These are phyloP conservation scores for Capreolus pygargus DNA, from an alignment of 2,113 vertebrate genomes.

Conservation along the genomic window DNA sequence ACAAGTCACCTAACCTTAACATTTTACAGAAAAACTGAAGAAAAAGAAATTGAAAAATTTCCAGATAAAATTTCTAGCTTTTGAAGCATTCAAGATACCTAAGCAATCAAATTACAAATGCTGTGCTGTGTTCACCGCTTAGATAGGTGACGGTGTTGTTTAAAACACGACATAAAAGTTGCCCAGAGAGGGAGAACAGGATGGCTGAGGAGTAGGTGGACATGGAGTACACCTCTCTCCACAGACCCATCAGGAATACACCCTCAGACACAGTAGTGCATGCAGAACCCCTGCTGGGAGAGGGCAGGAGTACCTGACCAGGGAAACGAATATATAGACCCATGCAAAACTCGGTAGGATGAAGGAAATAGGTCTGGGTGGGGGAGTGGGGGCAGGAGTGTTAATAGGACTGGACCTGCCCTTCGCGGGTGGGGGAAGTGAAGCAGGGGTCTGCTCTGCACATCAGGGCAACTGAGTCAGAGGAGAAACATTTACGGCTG, in stretches of 20 bases:
- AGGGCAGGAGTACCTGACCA: not conserved
- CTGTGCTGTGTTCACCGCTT: not conserved
- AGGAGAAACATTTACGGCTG: not conserved
- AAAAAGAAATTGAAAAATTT: not conserved
- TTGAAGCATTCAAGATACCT: not conserved
- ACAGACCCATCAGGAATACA: not conserved
- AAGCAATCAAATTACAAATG: not conserved
- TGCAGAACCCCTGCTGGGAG: not conserved
- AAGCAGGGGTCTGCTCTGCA: not conserved
- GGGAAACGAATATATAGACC: not conserved
- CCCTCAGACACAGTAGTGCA: not conserved
- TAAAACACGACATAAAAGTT: not conserved
- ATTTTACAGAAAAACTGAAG: not conserved
- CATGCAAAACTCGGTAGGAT: fast-evolving
- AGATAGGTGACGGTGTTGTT: not conserved
- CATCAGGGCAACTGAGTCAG: not conserved
- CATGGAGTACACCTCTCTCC: not conserved
- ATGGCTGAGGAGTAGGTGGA: fast-evolving
- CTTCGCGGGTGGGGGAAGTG: fast-evolving
- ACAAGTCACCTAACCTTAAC: not conserved
- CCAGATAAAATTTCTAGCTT: not conserved
- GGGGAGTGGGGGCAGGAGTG: too few species aligned
- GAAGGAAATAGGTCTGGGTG: not conserved
- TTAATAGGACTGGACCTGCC: not conserved
- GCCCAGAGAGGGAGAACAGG: not conserved